These are phyloP conservation scores for Eumaeus atala DNA, from an alignment of 1,140 invertebrate genomes.

Conservation along the genomic window DNA sequence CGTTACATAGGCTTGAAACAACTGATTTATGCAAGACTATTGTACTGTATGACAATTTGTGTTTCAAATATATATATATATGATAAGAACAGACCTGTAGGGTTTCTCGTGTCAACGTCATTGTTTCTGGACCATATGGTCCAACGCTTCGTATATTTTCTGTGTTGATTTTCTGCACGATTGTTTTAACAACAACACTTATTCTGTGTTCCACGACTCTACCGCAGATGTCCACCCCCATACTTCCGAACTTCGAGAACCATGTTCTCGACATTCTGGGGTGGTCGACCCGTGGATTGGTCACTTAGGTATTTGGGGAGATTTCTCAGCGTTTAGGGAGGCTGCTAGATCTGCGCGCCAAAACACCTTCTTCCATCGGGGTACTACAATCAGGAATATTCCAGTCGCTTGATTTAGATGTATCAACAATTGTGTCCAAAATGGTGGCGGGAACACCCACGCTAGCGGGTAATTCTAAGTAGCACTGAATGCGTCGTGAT, in stretches of 20 bases:
- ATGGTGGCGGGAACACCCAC: constrained; percentile 52
- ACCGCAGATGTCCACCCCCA: not conserved
- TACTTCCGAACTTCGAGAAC: not conserved
- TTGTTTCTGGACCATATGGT: not conserved
- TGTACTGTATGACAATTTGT: not conserved
- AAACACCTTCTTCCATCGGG: not conserved
- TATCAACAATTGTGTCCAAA: constrained; percentile 36
- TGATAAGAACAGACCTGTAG: not conserved
- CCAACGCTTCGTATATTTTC: not conserved
- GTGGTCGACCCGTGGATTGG: too few species aligned
- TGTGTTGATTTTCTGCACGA: not conserved
- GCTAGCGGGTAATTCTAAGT: constrained; percentile 40
- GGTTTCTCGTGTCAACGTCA: not conserved
- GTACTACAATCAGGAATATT: not conserved
- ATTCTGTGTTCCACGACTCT: not conserved
- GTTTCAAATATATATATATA: not conserved
- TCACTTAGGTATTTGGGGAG: not conserved
- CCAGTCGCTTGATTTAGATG: constrained; percentile 41
- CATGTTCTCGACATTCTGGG: not conserved
- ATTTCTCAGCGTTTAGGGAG: not conserved
- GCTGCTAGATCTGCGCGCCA: not conserved
- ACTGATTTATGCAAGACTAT: not conserved
- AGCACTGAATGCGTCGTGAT: constrained; percentile 43
- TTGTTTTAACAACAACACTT: not conserved
- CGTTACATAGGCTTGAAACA: not conserved